These are phyloP conservation scores for Anguilla marmorata DNA, from an alignment of 2,797 vertebrate genomes.

Conservation along the genomic window DNA sequence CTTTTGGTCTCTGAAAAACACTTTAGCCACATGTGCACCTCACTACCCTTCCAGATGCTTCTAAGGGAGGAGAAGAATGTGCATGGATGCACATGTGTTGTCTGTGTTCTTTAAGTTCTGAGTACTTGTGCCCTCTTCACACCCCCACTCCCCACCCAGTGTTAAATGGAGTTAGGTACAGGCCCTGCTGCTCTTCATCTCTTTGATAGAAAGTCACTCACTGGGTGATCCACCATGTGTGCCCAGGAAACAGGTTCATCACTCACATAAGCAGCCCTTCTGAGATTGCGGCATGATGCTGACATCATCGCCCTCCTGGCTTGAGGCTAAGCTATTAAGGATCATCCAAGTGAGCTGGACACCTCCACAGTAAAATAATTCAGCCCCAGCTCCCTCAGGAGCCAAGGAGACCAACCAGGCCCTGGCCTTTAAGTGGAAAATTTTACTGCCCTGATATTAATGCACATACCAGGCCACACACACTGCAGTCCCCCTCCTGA, in stretches of 20 bases:
- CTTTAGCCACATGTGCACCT: not conserved
- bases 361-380: conserved; percentile 55
- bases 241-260: conserved; percentile 55
- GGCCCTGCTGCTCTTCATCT: not conserved
- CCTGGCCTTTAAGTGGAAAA: conserved; percentile 44
- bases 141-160: not conserved
- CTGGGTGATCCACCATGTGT: conserved; percentile 11
- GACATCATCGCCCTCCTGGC: conserved; percentile 34
- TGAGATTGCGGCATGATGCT: conserved; percentile 30
- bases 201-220: conserved; percentile 7
- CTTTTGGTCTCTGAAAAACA: not conserved
- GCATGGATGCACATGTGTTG: not conserved
- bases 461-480: conserved; percentile 55
- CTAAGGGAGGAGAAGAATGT: not conserved
- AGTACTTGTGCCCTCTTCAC: not conserved
- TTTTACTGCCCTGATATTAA: conserved; percentile 43
- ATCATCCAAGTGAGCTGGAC: conserved; percentile 32
- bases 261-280: conserved; percentile 54
- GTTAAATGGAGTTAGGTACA: not conserved
- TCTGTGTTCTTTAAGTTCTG: not conserved
- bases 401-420: conserved; percentile 36
- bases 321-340: conserved; percentile 23
- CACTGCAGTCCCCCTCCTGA: conserved; percentile 18
- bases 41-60: not conserved
- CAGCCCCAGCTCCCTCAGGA: conserved; percentile 50